Evolutionary conservation across 1,140 invertebrate genomes (phyloP), one percentile per base, ranked within the genome.

Genomic region (Bombus difficillimus): DNA sequence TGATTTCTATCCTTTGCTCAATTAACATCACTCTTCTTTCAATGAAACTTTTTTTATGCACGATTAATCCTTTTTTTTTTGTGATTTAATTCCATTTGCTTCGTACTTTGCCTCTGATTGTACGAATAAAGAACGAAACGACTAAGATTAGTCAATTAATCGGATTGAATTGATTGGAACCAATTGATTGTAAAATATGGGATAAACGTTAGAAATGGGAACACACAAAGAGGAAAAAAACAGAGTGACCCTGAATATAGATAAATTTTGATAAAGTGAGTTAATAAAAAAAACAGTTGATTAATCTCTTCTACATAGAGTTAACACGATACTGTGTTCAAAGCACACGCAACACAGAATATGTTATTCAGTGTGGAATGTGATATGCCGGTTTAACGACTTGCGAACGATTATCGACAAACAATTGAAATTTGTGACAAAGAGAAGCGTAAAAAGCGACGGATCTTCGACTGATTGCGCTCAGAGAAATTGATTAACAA

Each of bases 391-490:
- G 34, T 59, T 76, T 73, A 86, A 64, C 83, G 83, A 12, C 85
- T 86, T 62, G 77, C 77, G 62, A 47, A 89, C 87, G 87, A 86
- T 85, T 86, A 91, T 88, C 86, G 81, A 88, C 78, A 92, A 86
- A 85, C 86, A 89, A 34, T 89, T 62, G 69, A 72, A 72, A 64
- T 62, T 72, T 32, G 72, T 73, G 57, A 87, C 87, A 89, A 88
- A 87, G 47, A 86, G 57, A 76, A 79, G 83, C 59, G 43, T 87
- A 62, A 47, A 64, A 86, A 90, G 82, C 79, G 53, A 68, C 69
- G 75, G 79, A 89, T 89, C 75, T 82, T 89, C 88, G 86, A 88
- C 10, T 28, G 18, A 28, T 53, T 9, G 15, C 59, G 71, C 53
- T 39, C 13, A 13, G 72, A 86, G 34, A 57, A 41, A 72, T 43